Evolutionary conservation across 2,797 vertebrate species (phyloP), one percentile per base, ranked within the genome.

Genomic region (Tamandua tetradactyla): DNA sequence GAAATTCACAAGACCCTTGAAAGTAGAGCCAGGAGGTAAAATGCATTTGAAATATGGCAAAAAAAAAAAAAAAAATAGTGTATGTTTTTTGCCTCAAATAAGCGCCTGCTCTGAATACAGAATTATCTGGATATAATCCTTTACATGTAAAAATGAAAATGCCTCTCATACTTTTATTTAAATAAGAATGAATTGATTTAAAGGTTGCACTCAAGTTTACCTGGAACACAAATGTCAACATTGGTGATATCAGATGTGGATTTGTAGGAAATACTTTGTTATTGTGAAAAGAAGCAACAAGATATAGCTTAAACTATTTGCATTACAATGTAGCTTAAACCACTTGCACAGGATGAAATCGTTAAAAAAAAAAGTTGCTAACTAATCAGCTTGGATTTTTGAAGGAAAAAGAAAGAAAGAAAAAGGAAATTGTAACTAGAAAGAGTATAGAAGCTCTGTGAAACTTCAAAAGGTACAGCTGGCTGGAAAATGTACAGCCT

Each of bases 391-490:
- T 74, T 86, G 89, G 76, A 78, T 83, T 75, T 81, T 80, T 44
- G 14, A 61, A 64, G 5, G 47, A 59, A 35, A 79, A 30, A 59
- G 2, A 62, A 35, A 32, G 2, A 62, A 35, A 32, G 72, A 61
- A 52, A 32, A 68, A 87, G 37, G 69, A 88, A 93, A 96, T 87
- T 92, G 47, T 93, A 93, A 91, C 95, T 94, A 95, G 81, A 96
- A 97, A 96, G 96, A 83, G 17, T n/a, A 89, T 14, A 64, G 83
- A 94, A 92, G 20, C 80, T 95, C 71, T 96, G 86, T 97, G 95
- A 96, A 95, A 95, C 93, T 96, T 97, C 96, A 95, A 96, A 97
- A 93, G 94, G 72, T 87, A 85, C 93, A 95, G 96, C 79, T 96
- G 93, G 88, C 83, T 92, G 52, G 94, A 96, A 93, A 84, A 91